Percentiles rank a stretch among this genome's conserved stretches.
Conservation (phyloP, 2,797 vertebrate species). For the Sebastes glaucus region DNA sequence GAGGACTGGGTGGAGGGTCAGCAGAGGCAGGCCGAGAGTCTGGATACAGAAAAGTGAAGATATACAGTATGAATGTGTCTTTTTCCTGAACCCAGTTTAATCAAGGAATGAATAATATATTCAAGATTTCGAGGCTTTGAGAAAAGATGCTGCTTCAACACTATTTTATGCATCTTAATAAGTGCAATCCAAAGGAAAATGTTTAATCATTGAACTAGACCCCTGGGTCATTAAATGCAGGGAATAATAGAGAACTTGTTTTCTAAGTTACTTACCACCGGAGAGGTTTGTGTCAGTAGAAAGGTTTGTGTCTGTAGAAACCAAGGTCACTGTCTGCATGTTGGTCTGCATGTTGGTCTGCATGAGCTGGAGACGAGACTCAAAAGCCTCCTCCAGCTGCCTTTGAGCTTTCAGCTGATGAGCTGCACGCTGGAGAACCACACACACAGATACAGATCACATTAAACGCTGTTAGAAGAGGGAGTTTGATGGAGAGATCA, state of each 20-base stretch:
- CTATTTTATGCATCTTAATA: constrained; percentile 4
- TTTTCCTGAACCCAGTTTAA: background rate
- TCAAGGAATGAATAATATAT: background rate
- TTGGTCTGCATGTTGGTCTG: constrained; percentile 35
- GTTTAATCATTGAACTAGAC: background rate
- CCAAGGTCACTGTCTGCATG: constrained; percentile 7
- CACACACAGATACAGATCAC: constrained; percentile 7
- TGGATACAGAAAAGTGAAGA: constrained; percentile 26
- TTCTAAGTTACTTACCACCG: constrained; percentile 34
- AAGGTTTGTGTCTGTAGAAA: constrained; percentile 34
- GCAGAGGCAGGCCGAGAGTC: constrained; percentile 35
- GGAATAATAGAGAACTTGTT: background rate
- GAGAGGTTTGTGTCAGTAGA: constrained; percentile 47
- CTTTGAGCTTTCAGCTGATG: constrained; percentile 80
- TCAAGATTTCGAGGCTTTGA: background rate
- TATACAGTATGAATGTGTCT: background rate
- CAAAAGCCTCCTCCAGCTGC: constrained; percentile 80
- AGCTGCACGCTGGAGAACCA: constrained; percentile 69
- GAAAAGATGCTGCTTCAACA: background rate
- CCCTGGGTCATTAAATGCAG: background rate
- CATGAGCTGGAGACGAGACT: constrained; percentile 76
- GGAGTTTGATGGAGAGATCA: background rate
- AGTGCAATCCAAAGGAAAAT: background rate
- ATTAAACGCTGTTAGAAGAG: background rate
- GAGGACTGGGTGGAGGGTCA: constrained; percentile 37